Evolutionary conservation across 2,113 vertebrate species (phyloP).

Genomic region (Cyrtonyx montezumae): DNA sequence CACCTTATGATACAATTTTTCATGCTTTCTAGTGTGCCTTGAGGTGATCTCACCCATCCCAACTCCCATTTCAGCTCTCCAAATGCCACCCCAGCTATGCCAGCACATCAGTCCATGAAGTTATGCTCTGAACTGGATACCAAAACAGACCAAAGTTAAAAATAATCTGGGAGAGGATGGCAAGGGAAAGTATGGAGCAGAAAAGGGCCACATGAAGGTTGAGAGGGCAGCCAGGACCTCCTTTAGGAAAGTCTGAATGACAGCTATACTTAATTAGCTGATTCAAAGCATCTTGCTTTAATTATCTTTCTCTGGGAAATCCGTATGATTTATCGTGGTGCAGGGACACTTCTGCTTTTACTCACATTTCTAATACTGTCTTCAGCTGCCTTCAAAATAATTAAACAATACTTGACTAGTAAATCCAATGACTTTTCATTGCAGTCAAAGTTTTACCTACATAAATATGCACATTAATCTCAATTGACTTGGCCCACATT

Average conservation of each 20-base stretch:
- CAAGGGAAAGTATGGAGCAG: background rate
- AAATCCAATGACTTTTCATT: background rate
- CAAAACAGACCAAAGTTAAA: background rate
- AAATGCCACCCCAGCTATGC: background rate
- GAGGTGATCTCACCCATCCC: background rate
- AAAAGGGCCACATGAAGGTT: background rate
- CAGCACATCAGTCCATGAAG: background rate
- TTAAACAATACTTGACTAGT: background rate
- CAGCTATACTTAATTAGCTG: conserved; percentile 3
- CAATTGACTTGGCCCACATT: background rate
- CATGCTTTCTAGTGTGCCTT: background rate
- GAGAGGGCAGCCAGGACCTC: background rate
- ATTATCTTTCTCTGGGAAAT: conserved; percentile 18
- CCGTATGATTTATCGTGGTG: background rate
- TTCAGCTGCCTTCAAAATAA: background rate
- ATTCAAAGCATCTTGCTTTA: conserved; percentile 7
- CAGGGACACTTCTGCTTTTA: background rate
- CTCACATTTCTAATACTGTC: background rate
- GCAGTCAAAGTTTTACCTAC: background rate
- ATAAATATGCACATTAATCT: background rate
- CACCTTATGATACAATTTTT: background rate
- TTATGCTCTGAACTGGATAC: background rate
- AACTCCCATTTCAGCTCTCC: rapidly evolving
- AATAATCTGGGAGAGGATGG: background rate
- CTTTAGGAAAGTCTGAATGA: background rate